Evolutionary conservation across 2,797 vertebrate genomes (phyloP).

Genomic region (Hydrocynus forskahlii): DNA sequence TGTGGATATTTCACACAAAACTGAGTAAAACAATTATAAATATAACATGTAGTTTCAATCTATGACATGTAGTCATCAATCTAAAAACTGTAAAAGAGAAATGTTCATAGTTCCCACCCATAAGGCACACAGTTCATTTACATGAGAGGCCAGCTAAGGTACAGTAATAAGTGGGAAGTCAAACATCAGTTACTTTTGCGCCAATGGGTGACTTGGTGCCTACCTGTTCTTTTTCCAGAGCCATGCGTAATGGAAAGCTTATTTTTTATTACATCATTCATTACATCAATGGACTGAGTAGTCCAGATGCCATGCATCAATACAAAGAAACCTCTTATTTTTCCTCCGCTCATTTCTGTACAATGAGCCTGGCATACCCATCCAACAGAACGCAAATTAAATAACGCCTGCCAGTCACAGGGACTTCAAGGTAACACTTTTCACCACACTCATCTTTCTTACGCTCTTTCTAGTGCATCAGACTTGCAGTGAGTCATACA

Average conservation of each 20-base stretch:
- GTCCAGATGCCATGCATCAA: constrained; percentile 6
- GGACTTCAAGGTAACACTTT: neutral
- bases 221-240: constrained; percentile 36
- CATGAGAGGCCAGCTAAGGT: constrained; percentile 9
- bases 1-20: no score
- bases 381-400: constrained; percentile 31
- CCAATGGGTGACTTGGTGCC: neutral
- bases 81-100: neutral
- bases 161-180: neutral
- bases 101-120: neutral
- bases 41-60: neutral
- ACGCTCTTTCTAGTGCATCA: constrained; percentile 28
- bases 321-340: constrained; percentile 24
- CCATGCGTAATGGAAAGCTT: constrained; percentile 14
- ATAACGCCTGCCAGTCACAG: constrained; percentile 10
- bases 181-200: constrained; percentile 9
- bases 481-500: constrained; percentile 42
- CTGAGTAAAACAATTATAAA: neutral
- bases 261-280: constrained; percentile 35
- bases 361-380: neutral
- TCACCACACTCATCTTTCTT: neutral
- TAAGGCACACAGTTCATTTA: neutral
- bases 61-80: neutral
- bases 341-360: neutral
- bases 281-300: constrained; percentile 31